Evolutionary conservation across 2,888 invertebrate genomes (phyloP), one percentile per base, ranked within the genome.

Genomic region (Anodontia alba): DNA sequence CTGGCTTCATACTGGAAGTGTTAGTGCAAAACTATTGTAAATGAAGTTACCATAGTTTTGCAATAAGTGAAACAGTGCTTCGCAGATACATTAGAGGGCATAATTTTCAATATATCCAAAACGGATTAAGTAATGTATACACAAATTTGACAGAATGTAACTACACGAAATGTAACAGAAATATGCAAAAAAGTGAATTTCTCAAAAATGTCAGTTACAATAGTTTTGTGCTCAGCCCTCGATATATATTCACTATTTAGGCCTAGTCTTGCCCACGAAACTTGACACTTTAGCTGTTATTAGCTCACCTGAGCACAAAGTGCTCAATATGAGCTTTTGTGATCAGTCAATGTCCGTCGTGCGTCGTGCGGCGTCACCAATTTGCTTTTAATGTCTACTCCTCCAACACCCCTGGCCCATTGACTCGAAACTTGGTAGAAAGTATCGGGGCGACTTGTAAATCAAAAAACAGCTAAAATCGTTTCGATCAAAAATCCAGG

Each of bases 11-110:
- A 57, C 42, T 42, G 42, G 42, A 42, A 42, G 15, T 42, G 8
- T 57, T 26, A 29, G 57, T 57, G 57, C 29, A 57, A 57, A 57
- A 57, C 26, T 57, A 57, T 57, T 29, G 57, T 57, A 57, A 26
- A 10, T 26, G 29, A 57, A 57, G 57, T 57, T 57, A 57, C 57
- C 1, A 57, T 57, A 57, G 57, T 57, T 57, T 57, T 57, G 29
- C 57, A 57, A 23, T 17, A 26, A 57, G 29, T 20, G 29, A 57
- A 57, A 23, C 17, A 8, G 3, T 23, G 3, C 57, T 26, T 29
- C 10, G 57, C 29, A 57, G 57, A 57, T 26, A 57, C 57, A 29
- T 26, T 26, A 57, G 29, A 57, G 10, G 7, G 20, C 57, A 57
- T 20, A 57, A 29, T 57, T 26, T 57, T 5, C 23, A 57, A 57